Evolutionary conservation across 2,888 invertebrate genomes (phyloP).

Genomic region (Trichopria drosophilae): DNA sequence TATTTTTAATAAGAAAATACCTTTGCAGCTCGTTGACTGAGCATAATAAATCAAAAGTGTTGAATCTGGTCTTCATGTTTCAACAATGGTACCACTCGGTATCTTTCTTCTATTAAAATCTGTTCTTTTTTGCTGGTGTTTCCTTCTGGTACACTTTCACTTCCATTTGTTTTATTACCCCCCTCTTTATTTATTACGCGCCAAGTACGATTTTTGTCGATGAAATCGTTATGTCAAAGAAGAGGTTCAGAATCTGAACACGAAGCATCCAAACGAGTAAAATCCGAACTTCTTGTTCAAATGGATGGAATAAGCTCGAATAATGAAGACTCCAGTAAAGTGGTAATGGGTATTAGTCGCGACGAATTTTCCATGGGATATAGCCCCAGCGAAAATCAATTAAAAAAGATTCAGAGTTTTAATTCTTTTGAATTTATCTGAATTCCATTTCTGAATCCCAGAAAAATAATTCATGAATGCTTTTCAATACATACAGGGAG

Average conservation of each 20-base stretch:
- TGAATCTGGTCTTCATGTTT: slow-evolving; percentile 91
- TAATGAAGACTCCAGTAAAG: slow-evolving; percentile 66
- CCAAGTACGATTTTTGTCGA: slow-evolving; percentile 99
- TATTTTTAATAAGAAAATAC: slow-evolving; percentile 67
- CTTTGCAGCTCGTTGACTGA: slow-evolving; percentile 83
- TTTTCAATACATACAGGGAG: too few species aligned
- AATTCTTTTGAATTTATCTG: too few species aligned
- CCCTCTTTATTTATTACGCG: too few species aligned
- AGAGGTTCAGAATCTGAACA: slow-evolving; percentile 96
- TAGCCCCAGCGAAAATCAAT: too few species aligned
- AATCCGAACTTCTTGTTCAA: slow-evolving; percentile 95
- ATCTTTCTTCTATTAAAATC: slow-evolving; percentile 8
- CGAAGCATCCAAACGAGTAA: slow-evolving; percentile 94
- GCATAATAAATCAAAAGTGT: slow-evolving; percentile 89
- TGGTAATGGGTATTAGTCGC: slow-evolving; percentile 98
- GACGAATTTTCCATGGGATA: slow-evolving; percentile 99
- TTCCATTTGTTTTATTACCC: too few species aligned
- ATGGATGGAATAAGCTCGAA: slow-evolving; percentile 93
- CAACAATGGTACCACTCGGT: too few species aligned
- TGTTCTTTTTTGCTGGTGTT: too few species aligned
- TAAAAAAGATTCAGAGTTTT: too few species aligned
- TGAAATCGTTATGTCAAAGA: slow-evolving; percentile 94
- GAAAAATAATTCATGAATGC: too few species aligned
- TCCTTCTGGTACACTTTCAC: too few species aligned
- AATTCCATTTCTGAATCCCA: too few species aligned